phyloP scores from a whole-genome alignment of 2,113 vertebrate genomes.

The Maylandia zebra region DNA sequence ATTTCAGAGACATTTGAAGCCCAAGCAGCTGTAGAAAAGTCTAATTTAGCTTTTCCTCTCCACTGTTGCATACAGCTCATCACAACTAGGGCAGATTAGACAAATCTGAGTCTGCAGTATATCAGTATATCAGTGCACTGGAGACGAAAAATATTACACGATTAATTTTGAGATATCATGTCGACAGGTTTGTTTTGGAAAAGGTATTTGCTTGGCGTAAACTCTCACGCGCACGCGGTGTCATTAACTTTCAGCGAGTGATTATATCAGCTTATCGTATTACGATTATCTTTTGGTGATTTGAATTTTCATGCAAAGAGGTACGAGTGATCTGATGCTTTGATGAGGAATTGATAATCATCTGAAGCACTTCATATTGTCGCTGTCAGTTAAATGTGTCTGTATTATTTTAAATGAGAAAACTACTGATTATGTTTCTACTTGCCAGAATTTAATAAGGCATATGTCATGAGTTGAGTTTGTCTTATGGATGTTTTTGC shows the following conservation, averaged over 20 bases:
- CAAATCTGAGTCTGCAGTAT: not conserved
- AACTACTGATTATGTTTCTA: not conserved
- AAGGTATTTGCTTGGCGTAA: not conserved
- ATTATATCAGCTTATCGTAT: not conserved
- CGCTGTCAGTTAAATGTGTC: not conserved
- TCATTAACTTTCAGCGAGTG: not conserved
- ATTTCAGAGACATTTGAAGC: not conserved
- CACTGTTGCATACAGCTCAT: not conserved
- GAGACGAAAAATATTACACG: not conserved
- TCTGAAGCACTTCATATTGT: not conserved
- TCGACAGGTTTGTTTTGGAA: not conserved
- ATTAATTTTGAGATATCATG: not conserved
- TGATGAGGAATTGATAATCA: not conserved
- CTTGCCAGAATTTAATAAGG: not conserved
- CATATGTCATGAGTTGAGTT: not conserved
- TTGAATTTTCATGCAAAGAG: not conserved
- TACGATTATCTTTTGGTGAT: not conserved
- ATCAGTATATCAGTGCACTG: not conserved
- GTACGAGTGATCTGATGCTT: not conserved
- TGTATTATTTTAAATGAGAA: not conserved
- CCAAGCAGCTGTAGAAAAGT: not conserved
- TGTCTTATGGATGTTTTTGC: not conserved
- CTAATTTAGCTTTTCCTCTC: not conserved
- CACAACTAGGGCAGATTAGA: not conserved
- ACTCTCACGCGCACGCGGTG: not conserved